A percentile compares a stretch with the other conserved stretches of the same genome.
These are phyloP conservation scores for Coturnix japonica DNA, from an alignment of 2,113 vertebrate species.

Conservation along the genomic window DNA sequence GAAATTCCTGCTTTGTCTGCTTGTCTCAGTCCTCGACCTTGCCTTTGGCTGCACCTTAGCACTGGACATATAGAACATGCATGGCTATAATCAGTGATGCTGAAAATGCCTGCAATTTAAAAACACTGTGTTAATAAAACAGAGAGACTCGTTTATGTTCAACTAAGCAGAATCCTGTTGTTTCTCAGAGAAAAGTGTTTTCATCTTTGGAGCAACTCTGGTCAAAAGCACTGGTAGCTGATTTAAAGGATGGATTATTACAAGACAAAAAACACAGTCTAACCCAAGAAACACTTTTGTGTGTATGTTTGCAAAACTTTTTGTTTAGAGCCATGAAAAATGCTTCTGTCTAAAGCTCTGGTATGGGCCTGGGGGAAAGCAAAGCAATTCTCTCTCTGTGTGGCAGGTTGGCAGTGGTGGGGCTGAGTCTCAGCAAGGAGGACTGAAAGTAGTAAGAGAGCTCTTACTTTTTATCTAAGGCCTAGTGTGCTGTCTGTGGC, in stretches of 20 bases:
- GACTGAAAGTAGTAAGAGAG: neutral
- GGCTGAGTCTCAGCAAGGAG: fast-evolving
- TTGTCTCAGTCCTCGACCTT: neutral
- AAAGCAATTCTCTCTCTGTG: neutral
- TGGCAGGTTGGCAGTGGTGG: fast-evolving
- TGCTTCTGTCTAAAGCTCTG: fast-evolving
- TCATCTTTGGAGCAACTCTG: neutral
- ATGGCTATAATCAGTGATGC: neutral
- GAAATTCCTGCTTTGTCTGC: neutral
- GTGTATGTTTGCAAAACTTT: neutral
- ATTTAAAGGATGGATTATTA: neutral
- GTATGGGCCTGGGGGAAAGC: neutral
- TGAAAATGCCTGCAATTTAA: neutral
- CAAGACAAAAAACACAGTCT: neutral
- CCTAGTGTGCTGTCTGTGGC: neutral
- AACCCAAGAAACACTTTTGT: neutral
- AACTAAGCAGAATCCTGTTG: neutral
- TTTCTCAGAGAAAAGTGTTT: neutral
- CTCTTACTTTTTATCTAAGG: neutral
- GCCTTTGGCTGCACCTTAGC: neutral
- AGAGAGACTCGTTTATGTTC: conserved; percentile 29
- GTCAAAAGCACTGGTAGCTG: neutral
- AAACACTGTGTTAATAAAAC: neutral
- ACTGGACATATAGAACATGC: neutral
- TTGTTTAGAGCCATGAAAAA: neutral